A percentile compares a stretch with the other conserved stretches of the same genome.
phyloP scores from a whole-genome alignment of 1,140 invertebrate genomes.

The Drosophila cardini region DNA sequence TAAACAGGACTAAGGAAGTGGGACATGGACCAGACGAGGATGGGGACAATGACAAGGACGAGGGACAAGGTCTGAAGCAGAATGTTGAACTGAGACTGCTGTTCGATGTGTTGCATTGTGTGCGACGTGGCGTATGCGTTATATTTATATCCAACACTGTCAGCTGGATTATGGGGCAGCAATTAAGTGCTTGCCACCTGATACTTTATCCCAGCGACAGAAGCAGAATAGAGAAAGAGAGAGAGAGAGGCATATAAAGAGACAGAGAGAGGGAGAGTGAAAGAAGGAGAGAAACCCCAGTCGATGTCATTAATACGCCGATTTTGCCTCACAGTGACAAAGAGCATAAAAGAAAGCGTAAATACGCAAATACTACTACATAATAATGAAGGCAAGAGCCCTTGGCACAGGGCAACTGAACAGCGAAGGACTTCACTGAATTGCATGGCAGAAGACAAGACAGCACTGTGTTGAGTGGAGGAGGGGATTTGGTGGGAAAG shows the following conservation, averaged over 20 bases:
- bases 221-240: no score
- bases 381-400: slow-evolving; percentile 52
- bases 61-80: background rate
- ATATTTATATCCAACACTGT: slow-evolving; percentile 35
- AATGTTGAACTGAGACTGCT: background rate
- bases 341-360: slow-evolving; percentile 64
- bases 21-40: no score
- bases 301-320: slow-evolving; percentile 46
- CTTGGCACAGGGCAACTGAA: background rate
- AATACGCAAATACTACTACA: slow-evolving; percentile 69
- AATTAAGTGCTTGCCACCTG: slow-evolving; percentile 63
- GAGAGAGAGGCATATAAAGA: background rate
- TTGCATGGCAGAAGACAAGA: background rate
- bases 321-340: slow-evolving; percentile 20
- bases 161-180: slow-evolving; percentile 31
- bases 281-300: background rate
- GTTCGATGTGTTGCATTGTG: slow-evolving; percentile 6
- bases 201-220: slow-evolving; percentile 34
- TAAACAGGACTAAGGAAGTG: background rate
- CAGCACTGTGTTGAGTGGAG: background rate
- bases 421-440: background rate
- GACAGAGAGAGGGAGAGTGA: no score
- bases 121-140: slow-evolving; percentile 35
- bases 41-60: background rate
- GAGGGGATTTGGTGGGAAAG: no score